These are phyloP conservation scores for Listronotus bonariensis DNA, from an alignment of 1,140 invertebrate genomes.

Conservation along the genomic window DNA sequence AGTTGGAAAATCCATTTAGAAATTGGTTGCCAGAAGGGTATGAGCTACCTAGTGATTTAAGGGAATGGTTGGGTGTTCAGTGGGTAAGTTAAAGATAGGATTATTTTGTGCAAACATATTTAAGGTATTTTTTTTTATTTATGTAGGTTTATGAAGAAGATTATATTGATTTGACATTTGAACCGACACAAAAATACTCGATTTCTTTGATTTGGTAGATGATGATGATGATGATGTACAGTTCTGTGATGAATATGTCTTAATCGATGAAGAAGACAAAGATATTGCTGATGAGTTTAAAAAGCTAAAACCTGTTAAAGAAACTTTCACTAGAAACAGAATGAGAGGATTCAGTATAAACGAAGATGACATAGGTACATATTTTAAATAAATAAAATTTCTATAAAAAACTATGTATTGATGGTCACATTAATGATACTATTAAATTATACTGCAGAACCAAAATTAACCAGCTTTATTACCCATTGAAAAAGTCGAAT, in stretches of 20 bases:
- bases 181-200: constrained; percentile 19
- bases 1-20: constrained; percentile 52
- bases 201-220: constrained; percentile 35
- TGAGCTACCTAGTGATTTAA: constrained; percentile 55
- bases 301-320: constrained; percentile 7
- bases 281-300: constrained; percentile 20
- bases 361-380: constrained; percentile 31
- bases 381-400: too few relatives aligned
- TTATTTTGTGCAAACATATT: background rate
- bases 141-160: constrained; percentile 32
- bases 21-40: constrained; percentile 57
- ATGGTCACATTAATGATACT: too few relatives aligned
- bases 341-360: constrained; percentile 33
- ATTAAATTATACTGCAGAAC: too few relatives aligned
- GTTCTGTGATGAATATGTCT: constrained; percentile 37
- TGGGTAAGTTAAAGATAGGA: constrained; percentile 48
- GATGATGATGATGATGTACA: constrained; percentile 37
- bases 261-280: constrained; percentile 38
- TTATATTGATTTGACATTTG: constrained; percentile 30
- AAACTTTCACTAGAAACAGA: constrained; percentile 16
- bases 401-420: too few relatives aligned
- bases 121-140: background rate
- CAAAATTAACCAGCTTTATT: too few relatives aligned
- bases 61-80: constrained; percentile 55
- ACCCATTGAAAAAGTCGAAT: too few relatives aligned